Evolutionary conservation across 2,113 vertebrate species (phyloP).

Genomic region (Poicephalus meyeri): DNA sequence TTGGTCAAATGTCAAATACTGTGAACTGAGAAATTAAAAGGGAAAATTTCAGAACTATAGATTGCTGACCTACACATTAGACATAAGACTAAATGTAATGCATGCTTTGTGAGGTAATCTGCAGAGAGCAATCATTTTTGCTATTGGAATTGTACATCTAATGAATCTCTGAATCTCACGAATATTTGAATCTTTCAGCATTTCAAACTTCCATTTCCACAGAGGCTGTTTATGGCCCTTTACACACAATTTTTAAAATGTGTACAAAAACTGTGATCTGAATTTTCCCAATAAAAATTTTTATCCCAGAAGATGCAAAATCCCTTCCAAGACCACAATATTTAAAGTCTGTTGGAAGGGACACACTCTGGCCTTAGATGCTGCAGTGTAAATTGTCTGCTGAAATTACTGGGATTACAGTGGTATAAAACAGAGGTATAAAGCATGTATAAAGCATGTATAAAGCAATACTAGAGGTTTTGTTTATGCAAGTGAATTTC

Average conservation of each 20-base stretch:
- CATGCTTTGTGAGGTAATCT: background rate
- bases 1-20: background rate
- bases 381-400: background rate
- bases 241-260: background rate
- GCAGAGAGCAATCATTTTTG: background rate
- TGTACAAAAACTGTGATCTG: background rate
- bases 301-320: background rate
- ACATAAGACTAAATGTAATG: background rate
- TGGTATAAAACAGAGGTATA: background rate
- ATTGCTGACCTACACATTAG: background rate
- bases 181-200: background rate
- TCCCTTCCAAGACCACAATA: background rate
- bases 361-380: background rate
- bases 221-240: background rate
- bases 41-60: background rate
- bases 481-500: background rate
- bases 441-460: background rate
- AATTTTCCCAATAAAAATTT: background rate
- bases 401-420: background rate
- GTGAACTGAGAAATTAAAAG: background rate
- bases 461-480: background rate
- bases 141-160: background rate
- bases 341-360: background rate
- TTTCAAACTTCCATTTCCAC: background rate
- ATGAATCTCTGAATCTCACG: background rate